Conservation (phyloP, 2,113 vertebrate species). For the Pelobates fuscus region DNA sequence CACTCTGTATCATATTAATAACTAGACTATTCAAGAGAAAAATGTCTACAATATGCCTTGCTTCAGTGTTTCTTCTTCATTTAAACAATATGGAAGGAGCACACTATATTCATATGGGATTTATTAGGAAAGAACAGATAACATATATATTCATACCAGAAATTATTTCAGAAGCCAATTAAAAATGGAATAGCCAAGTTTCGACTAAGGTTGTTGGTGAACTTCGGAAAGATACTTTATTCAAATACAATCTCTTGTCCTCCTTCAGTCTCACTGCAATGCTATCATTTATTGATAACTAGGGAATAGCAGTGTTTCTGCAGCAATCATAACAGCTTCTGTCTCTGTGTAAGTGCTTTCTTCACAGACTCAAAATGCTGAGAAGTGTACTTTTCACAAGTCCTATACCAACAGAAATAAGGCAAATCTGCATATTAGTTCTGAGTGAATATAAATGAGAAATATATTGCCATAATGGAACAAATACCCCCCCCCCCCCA, state of each 20-base stretch:
- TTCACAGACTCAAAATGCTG: not conserved
- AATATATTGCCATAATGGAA: too few species aligned
- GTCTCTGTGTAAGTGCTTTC: not conserved
- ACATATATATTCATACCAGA: not conserved
- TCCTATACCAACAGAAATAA: too few species aligned
- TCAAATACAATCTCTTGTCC: not conserved
- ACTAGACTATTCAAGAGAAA: too few species aligned
- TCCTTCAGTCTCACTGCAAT: not conserved
- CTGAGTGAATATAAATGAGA: too few species aligned
- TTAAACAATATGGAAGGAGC: not conserved
- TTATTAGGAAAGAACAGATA: not conserved
- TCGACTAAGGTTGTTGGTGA: not conserved
- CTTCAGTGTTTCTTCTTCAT: not conserved
- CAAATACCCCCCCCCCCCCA: too few species aligned
- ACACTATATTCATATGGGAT: constrained; percentile 5
- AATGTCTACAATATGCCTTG: too few species aligned
- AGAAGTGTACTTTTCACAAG: not conserved
- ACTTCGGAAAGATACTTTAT: not conserved
- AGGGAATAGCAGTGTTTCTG: not conserved
- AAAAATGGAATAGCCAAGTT: constrained; percentile 25
- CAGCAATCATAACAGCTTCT: not conserved
- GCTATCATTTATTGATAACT: not conserved
- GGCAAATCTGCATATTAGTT: too few species aligned
- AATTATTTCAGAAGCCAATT: not conserved
- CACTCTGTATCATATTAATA: too few species aligned